Evolutionary conservation across 2,797 vertebrate species (phyloP).

Genomic region (Hapalemur alaotrensis): DNA sequence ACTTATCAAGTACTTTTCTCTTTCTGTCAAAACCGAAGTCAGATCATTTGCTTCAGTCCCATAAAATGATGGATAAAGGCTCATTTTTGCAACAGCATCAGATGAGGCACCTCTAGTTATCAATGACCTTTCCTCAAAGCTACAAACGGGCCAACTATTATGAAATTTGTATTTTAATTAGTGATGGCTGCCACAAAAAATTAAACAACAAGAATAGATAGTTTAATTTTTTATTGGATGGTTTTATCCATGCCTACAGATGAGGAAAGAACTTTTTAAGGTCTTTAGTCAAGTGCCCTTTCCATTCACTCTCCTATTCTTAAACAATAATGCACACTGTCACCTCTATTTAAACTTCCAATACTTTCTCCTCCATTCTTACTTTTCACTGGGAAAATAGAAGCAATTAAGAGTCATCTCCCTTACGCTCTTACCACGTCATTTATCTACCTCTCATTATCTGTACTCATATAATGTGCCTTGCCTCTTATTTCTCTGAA

Average conservation of each 20-base stretch:
- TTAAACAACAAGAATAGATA: neutral
- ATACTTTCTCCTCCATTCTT: neutral
- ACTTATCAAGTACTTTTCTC: neutral
- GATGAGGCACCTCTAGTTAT: constrained; percentile 7
- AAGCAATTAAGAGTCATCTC: neutral
- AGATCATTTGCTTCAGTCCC: constrained; percentile 8
- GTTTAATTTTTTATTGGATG: neutral
- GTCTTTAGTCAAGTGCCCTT: neutral
- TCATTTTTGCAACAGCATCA: neutral
- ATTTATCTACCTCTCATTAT: neutral
- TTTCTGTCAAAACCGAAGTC: constrained; percentile 41
- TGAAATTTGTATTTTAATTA: constrained; percentile 45
- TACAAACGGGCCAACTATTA: neutral
- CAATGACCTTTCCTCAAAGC: constrained; percentile 18
- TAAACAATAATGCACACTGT: neutral
- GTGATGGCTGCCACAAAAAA: neutral
- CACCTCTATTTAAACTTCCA: neutral
- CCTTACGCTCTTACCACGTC: neutral
- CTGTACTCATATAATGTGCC: neutral
- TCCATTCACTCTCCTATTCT: neutral
- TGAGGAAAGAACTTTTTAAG: constrained; percentile 13
- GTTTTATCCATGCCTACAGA: neutral
- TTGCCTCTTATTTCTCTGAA: neutral
- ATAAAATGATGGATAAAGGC: neutral
- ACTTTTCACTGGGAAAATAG: neutral